Conservation (phyloP, 2,888 invertebrate genomes). For the Protophormia terraenovae region DNA sequence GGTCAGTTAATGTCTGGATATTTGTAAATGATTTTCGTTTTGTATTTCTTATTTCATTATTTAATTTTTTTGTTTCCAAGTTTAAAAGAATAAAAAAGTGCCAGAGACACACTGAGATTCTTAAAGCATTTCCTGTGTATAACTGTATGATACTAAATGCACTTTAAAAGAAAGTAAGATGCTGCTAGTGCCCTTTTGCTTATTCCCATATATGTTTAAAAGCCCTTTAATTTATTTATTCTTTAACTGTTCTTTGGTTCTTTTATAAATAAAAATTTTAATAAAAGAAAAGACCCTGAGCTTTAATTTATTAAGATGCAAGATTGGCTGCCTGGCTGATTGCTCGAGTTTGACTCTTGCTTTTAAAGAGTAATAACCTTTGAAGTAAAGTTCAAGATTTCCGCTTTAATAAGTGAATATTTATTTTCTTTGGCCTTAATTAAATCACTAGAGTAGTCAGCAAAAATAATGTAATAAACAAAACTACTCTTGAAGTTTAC, state of each 20-base stretch:
- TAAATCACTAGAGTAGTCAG: conserved; percentile 44
- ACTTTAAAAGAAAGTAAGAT: conserved; percentile 38
- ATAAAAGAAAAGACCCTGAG: conserved; percentile 56
- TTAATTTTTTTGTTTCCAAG: background rate
- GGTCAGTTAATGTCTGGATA: conserved; percentile 66
- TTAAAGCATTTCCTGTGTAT: conserved; percentile 64
- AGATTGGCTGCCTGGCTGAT: background rate
- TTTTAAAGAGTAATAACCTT: conserved; percentile 36
- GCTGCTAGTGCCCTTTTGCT: conserved; percentile 33
- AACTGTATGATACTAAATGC: conserved; percentile 1
- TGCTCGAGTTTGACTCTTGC: background rate
- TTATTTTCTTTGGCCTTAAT: conserved; percentile 59
- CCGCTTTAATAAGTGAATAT: conserved; percentile 57
- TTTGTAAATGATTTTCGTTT: conserved; percentile 36
- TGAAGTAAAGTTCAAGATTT: conserved; percentile 67
- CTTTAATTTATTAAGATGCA: conserved; percentile 47
- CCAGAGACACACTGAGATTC: conserved; percentile 50
- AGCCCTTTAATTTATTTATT: conserved; percentile 26
- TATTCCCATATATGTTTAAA: background rate
- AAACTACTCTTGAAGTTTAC: conserved; percentile 13
- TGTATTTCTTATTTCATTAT: background rate
- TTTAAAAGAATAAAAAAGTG: conserved; percentile 21
- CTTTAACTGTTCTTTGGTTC: background rate
- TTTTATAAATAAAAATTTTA: background rate
- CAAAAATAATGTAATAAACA: background rate